Evolutionary conservation across 2,797 vertebrate species (phyloP).

Genomic region (Rhabdomys pumilio): DNA sequence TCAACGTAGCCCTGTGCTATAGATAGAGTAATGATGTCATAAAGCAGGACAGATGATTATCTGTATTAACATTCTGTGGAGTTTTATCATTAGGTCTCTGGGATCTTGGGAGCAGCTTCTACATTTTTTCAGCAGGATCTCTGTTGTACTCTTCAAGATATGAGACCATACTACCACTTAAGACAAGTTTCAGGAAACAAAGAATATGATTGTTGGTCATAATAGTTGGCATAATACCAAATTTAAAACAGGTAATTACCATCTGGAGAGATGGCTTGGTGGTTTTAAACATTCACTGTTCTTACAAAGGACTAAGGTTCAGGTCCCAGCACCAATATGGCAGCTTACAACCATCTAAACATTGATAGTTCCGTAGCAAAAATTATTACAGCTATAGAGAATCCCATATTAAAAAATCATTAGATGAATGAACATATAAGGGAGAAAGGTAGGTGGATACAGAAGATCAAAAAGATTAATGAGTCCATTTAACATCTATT

Average conservation of each 20-base stretch:
- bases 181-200: conserved; percentile 34
- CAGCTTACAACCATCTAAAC: neutral
- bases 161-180: neutral
- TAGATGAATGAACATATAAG: neutral
- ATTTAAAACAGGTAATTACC: neutral
- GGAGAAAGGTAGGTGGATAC: neutral
- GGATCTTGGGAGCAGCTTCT: too few relatives aligned
- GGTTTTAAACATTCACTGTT: neutral
- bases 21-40: neutral
- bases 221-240: neutral
- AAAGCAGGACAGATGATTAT: neutral
- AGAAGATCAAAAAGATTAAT: neutral
- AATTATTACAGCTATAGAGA: neutral
- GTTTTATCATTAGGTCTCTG: neutral
- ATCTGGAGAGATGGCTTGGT: neutral
- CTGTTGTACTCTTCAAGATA: neutral
- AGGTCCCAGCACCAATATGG: neutral
- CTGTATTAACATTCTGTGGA: neutral
- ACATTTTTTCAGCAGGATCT: neutral
- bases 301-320: neutral
- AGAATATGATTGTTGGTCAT: neutral
- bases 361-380: neutral
- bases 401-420: neutral
- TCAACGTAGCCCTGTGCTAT: neutral
- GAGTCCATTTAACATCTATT: conserved; percentile 41